A percentile compares a stretch with the other conserved stretches of the same genome.
phyloP scores from a whole-genome alignment of 2,888 invertebrate species.

The Anthoptus insignis region DNA sequence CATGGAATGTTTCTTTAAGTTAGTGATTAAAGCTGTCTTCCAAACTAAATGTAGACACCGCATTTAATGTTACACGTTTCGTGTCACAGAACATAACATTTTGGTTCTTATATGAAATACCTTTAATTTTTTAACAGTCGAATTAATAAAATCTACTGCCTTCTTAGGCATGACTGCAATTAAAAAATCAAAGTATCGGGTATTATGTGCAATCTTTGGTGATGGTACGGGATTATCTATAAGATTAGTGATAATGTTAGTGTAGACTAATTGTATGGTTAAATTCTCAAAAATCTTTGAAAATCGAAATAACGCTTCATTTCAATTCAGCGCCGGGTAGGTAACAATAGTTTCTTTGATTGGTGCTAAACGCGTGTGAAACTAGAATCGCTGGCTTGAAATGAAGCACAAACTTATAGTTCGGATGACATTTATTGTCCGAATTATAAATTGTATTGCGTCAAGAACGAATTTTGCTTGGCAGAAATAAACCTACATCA shows the following conservation, averaged over 20 bases:
- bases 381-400: slow-evolving; percentile 75
- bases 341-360: slow-evolving; percentile 57
- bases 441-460: slow-evolving; percentile 62
- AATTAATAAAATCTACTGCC: slow-evolving; percentile 65
- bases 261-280: slow-evolving; percentile 63
- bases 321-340: slow-evolving; percentile 75
- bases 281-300: slow-evolving; percentile 62
- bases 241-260: slow-evolving; percentile 65
- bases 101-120: slow-evolving; percentile 74
- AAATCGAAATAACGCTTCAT: slow-evolving; percentile 69
- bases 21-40: slow-evolving; percentile 69
- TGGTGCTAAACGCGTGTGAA: slow-evolving; percentile 70
- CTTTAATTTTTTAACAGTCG: slow-evolving; percentile 84
- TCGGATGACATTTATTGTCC: slow-evolving; percentile 84
- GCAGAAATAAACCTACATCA: slow-evolving; percentile 67
- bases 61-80: slow-evolving; percentile 49
- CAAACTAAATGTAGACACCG: slow-evolving; percentile 70
- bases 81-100: slow-evolving; percentile 54
- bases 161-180: slow-evolving; percentile 81
- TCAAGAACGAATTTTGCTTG: slow-evolving; percentile 24
- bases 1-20: slow-evolving; percentile 34
- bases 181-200: slow-evolving; percentile 91
- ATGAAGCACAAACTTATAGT: slow-evolving; percentile 76
- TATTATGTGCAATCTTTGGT: slow-evolving; percentile 95
- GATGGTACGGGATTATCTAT: slow-evolving; percentile 87